Conservation (phyloP, 2,888 invertebrate species). For the Brenthis daphne region DNA sequence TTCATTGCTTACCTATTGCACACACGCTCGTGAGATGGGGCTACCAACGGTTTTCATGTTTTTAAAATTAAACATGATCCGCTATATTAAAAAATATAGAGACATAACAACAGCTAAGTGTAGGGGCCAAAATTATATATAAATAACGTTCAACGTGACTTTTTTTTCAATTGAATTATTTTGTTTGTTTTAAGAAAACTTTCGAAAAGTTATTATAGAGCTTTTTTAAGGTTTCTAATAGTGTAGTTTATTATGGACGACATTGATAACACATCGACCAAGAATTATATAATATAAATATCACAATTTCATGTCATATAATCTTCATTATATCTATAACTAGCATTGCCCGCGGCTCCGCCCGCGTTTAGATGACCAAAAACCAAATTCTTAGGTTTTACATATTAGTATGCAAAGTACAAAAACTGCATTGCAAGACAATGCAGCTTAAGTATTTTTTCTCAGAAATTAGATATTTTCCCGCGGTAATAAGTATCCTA, state of each 20-base stretch:
- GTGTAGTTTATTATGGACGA: too few relatives aligned
- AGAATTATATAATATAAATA: not conserved
- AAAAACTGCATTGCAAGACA: too few relatives aligned
- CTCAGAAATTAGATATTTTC: too few relatives aligned
- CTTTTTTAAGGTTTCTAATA: too few relatives aligned
- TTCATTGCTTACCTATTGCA: conserved; percentile 82
- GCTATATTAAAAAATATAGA: conserved; percentile 20
- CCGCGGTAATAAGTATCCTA: too few relatives aligned
- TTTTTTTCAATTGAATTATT: not conserved
- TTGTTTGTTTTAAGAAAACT: not conserved
- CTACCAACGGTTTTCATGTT: conserved; percentile 38
- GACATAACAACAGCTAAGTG: conserved; percentile 8
- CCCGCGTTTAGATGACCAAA: too few relatives aligned
- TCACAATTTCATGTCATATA: not conserved
- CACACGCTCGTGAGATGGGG: conserved; percentile 60
- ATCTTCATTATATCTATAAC: not conserved
- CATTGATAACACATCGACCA: too few relatives aligned
- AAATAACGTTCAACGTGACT: not conserved
- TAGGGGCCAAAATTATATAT: conserved; percentile 1
- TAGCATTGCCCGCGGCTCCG: too few relatives aligned
- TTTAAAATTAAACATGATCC: conserved; percentile 17
- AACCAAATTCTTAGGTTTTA: too few relatives aligned
- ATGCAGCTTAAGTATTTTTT: too few relatives aligned
- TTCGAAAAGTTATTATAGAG: too few relatives aligned
- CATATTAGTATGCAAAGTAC: too few relatives aligned